phyloP scores from a whole-genome alignment of 2,888 invertebrate genomes.

The Drosophila colorata region DNA sequence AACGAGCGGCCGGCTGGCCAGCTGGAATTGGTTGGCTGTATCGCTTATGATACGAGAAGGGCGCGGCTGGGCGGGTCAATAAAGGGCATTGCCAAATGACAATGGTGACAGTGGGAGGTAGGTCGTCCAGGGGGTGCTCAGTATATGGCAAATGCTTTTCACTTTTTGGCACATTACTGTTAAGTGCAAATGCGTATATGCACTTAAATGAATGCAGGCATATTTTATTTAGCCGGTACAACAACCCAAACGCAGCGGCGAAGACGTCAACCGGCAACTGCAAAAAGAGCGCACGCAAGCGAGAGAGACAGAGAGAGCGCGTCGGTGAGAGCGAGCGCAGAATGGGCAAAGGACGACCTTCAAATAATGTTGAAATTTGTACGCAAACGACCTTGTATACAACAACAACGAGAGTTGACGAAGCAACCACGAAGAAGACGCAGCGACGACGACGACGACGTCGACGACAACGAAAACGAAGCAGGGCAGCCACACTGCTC shows the following conservation, averaged over 20 bases:
- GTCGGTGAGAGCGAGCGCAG: conserved; percentile 52
- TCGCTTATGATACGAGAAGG: conserved; percentile 36
- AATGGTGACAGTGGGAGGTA: background rate
- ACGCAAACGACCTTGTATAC: conserved; percentile 86
- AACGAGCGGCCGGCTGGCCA: conserved; percentile 18
- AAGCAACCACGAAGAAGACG: conserved; percentile 62
- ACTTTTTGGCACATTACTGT: conserved; percentile 12
- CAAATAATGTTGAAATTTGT: conserved; percentile 85
- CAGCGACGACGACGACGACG: conserved; percentile 47
- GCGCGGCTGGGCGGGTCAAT: conserved; percentile 32
- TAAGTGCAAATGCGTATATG: conserved; percentile 16
- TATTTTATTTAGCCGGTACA: conserved; percentile 53
- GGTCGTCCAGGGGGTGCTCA: too few species aligned
- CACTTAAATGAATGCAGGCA: conserved; percentile 35
- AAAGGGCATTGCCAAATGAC: conserved; percentile 3
- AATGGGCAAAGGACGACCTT: conserved; percentile 85
- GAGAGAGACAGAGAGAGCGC: conserved; percentile 38
- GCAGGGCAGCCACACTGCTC: conserved; percentile 55
- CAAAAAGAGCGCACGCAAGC: conserved; percentile 42
- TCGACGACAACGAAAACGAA: conserved; percentile 48
- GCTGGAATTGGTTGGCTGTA: conserved; percentile 27
- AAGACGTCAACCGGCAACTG: conserved; percentile 56
- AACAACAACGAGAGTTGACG: conserved; percentile 70
- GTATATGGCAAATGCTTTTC: conserved; percentile 18
- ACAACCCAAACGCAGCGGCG: conserved; percentile 43